phyloP scores from a whole-genome alignment of 2,797 vertebrate genomes.

The Pangasius larnaudii region DNA sequence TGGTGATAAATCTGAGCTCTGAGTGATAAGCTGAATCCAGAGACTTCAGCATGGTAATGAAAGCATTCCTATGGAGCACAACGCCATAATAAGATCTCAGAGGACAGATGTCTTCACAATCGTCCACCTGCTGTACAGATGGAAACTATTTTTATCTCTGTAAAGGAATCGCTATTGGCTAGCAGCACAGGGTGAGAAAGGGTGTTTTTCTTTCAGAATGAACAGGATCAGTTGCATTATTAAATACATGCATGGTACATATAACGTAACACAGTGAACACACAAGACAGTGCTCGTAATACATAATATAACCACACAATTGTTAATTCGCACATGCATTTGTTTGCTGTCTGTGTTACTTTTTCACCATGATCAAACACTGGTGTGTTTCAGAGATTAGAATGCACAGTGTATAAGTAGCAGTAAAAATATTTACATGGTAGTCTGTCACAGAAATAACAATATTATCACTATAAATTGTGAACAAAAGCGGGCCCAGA shows the following conservation, averaged over 20 bases:
- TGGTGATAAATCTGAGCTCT: constrained; percentile 10
- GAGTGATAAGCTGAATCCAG: constrained; percentile 24
- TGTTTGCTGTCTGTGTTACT: background rate
- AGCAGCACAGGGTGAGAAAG: background rate
- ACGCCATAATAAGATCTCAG: background rate
- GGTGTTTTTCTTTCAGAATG: background rate
- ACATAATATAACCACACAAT: background rate
- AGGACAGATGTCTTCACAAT: background rate
- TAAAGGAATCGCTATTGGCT: background rate
- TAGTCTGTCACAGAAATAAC: background rate
- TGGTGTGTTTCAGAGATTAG: background rate
- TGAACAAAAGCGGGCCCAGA: background rate
- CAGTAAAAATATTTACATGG: background rate
- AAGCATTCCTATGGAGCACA: constrained; percentile 13
- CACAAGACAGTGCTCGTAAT: background rate
- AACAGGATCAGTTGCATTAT: background rate
- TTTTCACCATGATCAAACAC: background rate
- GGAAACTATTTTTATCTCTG: background rate
- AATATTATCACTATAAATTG: background rate
- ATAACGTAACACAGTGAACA: background rate
- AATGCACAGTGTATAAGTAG: background rate
- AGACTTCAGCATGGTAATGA: constrained; percentile 7
- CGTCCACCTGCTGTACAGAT: background rate
- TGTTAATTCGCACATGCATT: background rate
- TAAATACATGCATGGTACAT: background rate